Percentiles rank a stretch among this genome's conserved stretches.
phyloP scores from a whole-genome alignment of 2,113 vertebrate species.

The Equus przewalskii region DNA sequence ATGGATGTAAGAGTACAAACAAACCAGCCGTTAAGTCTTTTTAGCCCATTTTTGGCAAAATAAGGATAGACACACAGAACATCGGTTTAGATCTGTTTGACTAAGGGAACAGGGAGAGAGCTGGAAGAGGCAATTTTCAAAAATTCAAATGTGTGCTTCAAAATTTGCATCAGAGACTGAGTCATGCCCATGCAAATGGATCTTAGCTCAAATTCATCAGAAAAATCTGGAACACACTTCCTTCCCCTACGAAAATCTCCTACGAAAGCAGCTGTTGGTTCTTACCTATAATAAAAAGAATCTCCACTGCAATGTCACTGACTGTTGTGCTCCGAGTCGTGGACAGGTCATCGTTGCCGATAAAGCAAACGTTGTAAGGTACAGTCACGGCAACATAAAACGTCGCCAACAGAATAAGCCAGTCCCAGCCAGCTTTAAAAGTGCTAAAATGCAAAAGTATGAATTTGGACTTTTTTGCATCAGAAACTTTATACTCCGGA shows the following conservation, averaged over 20 bases:
- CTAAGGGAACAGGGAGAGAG: background rate
- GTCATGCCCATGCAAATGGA: slow-evolving; percentile 69
- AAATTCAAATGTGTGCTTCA: slow-evolving; percentile 40
- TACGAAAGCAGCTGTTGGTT: background rate
- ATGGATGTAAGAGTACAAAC: background rate
- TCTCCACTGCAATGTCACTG: slow-evolving; percentile 98
- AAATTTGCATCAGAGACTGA: slow-evolving; percentile 70
- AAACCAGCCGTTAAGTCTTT: background rate
- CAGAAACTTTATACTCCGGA: slow-evolving; percentile 98
- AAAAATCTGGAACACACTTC: slow-evolving; percentile 45
- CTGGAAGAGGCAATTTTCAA: slow-evolving; percentile 44
- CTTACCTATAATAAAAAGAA: slow-evolving; percentile 98
- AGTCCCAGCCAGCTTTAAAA: slow-evolving; percentile 99
- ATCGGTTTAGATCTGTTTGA: background rate
- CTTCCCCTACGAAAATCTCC: slow-evolving; percentile 59
- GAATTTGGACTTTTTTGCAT: slow-evolving; percentile 98
- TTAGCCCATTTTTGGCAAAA: background rate
- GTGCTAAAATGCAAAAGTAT: slow-evolving; percentile 99
- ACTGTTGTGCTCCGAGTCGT: slow-evolving; percentile 97
- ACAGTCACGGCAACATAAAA: slow-evolving; percentile 99
- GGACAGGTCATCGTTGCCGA: slow-evolving; percentile 95
- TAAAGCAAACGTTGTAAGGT: slow-evolving; percentile 99
- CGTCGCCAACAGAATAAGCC: slow-evolving; percentile 97
- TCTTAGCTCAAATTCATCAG: slow-evolving; percentile 57
- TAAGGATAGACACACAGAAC: background rate